Base-by-base conservation (phyloP, 2,797 vertebrate species). In the Cuculus canorus region DNA sequence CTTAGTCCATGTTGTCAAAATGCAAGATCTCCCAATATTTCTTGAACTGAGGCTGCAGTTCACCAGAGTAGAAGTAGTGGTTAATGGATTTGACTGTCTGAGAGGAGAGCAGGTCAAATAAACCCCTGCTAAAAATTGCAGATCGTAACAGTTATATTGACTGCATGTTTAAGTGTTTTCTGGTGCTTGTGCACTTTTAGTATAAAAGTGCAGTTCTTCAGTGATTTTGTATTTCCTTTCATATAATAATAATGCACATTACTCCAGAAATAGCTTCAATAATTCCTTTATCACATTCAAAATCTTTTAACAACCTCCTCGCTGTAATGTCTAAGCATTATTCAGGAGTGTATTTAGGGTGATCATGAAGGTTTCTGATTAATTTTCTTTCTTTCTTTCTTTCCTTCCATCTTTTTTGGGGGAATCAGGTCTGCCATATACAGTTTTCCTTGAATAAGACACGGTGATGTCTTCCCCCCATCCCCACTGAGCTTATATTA, bases 391-490 rank as follows among this genome's bases (percentile, higher is more conserved):
- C 72, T 79, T 73, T 52, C 8, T 90, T 93, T 89, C 4, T 15
- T 45, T 72, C 72, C 79, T 73, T 52, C 8, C 1, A 5, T 47
- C 13, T 90, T 10, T 81, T 65, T 50, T 65, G 4, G 15, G 18
- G 6, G 11, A 77, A 73, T 77, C 0, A 0, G 4, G 9, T 65
- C 8, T 89, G n/a, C 37, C 11, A 13, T 76, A 22, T 50, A n/a
- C 11, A 47, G 3, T 52, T 53, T 27, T 73, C 19, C 87, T 82
- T 66, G n/a, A 63, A 37, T 52, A 60, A 54, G 39, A 7, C 19
- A 17, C 61, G 19, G 21, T 43, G 19, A 22, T 54, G 6, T 48
- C 37, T 70, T 22, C 21, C 3, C 27, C 18, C 17, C 15, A 17
- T 43, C 43, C 43, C 43, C 43, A 32, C 9, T 27, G 13, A 89